These are phyloP conservation scores for Macropodus opercularis DNA, from an alignment of 2,797 vertebrate species.

Conservation along the genomic window DNA sequence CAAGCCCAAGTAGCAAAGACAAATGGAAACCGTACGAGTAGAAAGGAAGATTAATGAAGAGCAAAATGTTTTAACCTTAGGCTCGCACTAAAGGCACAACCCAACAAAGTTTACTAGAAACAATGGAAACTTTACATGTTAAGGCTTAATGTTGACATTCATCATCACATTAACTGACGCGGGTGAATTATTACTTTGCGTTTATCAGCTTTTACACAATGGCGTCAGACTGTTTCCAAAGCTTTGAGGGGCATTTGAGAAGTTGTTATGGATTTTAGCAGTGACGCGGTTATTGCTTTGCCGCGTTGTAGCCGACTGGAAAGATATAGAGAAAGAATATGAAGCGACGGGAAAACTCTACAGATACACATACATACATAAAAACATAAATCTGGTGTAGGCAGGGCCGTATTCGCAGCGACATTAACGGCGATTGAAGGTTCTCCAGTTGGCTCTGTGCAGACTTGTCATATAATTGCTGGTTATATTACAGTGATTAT, in stretches of 20 bases:
- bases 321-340: neutral
- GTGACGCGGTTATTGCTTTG: neutral
- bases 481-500: constrained; percentile 1
- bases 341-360: neutral
- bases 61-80: constrained; percentile 27
- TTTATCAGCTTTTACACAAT: neutral
- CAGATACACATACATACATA: neutral
- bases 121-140: constrained; percentile 13
- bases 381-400: neutral
- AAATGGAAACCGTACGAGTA: constrained; percentile 40
- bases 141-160: neutral
- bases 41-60: constrained; percentile 56
- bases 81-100: constrained; percentile 19
- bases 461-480: neutral
- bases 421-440: neutral
- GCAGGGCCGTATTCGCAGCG: neutral
- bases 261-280: neutral
- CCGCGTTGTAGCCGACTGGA: neutral
- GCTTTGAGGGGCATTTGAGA: neutral
- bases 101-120: constrained; percentile 7
- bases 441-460: neutral
- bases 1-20: constrained; percentile 34
- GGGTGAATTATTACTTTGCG: neutral
- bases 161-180: neutral
- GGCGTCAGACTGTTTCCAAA: neutral